Base-by-base conservation (phyloP, 2,113 vertebrate genomes). In the Thinocorus orbignyianus region DNA sequence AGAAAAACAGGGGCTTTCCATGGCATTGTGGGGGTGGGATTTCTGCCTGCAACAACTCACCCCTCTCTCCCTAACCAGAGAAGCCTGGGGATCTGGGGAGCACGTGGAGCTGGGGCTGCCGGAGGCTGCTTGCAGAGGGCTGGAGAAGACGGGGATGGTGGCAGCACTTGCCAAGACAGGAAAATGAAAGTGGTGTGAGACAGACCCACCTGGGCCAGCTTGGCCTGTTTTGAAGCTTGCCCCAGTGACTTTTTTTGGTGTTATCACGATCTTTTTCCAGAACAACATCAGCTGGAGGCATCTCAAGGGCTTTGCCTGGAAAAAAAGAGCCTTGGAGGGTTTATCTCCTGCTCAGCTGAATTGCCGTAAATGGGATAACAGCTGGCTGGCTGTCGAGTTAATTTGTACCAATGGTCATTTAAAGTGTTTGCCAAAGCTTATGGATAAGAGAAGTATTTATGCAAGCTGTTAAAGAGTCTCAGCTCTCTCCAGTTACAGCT, bases 351-450 rank as follows among this genome's bases (percentile, higher is more conserved):
- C 87, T 85, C 1, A 12, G 77, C 66, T 77, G 70, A 81, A 91
- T 92, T 95, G 70, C 84, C 9, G 10, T 85, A 91, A 92, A 91
- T 91, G 78, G 73, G 94, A 46, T 76, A 85, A 80, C 66, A 93
- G 90, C 85, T 84, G 87, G 86, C 69, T 6, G 10, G 68, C 31
- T 3, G 9, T 51, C 0, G 7, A 92, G 95, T 80, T 94, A 94
- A 95, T 97, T 90, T 94, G 85, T 94, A 90, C 84, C 87, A 30
- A 35, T 80, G 94, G 94, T 82, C 90, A 87, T 58, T 87, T 86
- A 33, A 90, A 91, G 49, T 95, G 84, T 95, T 96, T 96, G 94
- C 73, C 87, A 85, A 96, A 93, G 93, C 81, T 92, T 25, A 55
- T 79, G 92, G 94, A 94, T 95, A 96, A 95, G 93, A 82, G 70